Conservation (phyloP, 2,113 vertebrate species). For the Calyptomena viridis region DNA sequence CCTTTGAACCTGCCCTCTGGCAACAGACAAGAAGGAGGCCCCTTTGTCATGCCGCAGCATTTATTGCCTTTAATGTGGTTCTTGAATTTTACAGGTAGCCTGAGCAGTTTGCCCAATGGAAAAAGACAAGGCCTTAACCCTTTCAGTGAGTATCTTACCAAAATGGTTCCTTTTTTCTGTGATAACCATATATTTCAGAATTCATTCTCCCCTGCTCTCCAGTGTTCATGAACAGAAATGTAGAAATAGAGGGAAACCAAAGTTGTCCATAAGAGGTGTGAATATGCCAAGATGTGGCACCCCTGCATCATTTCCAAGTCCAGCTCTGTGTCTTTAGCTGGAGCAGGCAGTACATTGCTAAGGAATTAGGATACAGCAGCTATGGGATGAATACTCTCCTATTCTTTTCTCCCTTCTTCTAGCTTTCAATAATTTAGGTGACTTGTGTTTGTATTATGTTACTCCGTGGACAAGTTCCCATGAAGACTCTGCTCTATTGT, state of each 20-base stretch:
- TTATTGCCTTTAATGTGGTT: conserved; percentile 28
- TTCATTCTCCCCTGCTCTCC: not conserved
- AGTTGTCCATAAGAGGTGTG: not conserved
- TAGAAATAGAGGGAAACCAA: not conserved
- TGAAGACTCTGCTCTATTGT: not conserved
- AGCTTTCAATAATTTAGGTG: not conserved
- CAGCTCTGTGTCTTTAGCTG: not conserved
- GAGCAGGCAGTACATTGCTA: not conserved
- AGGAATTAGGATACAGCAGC: not conserved
- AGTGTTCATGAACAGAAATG: not conserved
- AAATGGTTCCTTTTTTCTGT: not conserved
- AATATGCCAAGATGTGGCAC: not conserved
- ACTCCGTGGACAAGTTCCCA: not conserved
- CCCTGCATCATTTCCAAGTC: not conserved
- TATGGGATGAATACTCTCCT: not conserved
- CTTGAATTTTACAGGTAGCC: conserved; percentile 78
- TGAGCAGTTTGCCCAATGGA: conserved; percentile 81
- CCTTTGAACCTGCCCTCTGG: not conserved
- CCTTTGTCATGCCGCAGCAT: not conserved
- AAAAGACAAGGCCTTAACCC: conserved; percentile 89
- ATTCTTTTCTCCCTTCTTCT: not conserved
- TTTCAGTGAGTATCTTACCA: conserved; percentile 85
- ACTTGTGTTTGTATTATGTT: not conserved
- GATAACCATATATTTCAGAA: not conserved
- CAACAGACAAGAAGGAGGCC: not conserved